phyloP scores from a whole-genome alignment of 2,888 invertebrate species.

The Bellardia pandia region DNA sequence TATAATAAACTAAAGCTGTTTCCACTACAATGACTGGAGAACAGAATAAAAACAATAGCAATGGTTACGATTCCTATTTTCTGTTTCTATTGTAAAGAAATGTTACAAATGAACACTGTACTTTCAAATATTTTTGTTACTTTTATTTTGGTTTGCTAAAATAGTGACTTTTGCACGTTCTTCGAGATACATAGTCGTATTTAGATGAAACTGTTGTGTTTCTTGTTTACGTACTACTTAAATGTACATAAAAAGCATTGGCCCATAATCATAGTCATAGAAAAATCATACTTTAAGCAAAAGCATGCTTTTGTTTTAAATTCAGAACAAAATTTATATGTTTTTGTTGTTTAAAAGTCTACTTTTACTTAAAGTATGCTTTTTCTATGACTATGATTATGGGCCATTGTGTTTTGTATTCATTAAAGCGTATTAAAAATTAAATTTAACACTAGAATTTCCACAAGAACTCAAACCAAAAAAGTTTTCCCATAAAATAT shows the following conservation, averaged over 20 bases:
- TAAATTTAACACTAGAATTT: conserved; percentile 14
- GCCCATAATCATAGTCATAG: no score
- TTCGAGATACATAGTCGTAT: neutral
- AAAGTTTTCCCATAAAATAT: no score
- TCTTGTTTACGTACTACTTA: conserved; percentile 4
- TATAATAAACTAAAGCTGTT: neutral
- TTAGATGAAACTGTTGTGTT: neutral
- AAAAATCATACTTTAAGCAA: no score
- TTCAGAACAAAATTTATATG: no score
- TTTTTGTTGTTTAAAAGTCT: no score
- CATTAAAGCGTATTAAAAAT: conserved; percentile 4
- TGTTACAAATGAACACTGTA: conserved; percentile 29
- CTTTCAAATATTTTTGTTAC: neutral
- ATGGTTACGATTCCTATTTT: neutral
- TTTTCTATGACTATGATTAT: no score
- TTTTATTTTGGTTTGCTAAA: conserved; percentile 8
- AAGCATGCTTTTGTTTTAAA: no score
- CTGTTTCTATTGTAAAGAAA: neutral
- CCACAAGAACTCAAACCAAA: no score
- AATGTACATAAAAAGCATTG: neutral
- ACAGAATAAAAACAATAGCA: neutral
- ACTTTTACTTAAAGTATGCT: no score
- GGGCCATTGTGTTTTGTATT: conserved; percentile 6
- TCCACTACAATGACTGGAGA: neutral
- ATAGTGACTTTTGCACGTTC: conserved; percentile 34